Conservation (phyloP, 2,888 invertebrate species). For the Cosmorhoe ocellata region DNA sequence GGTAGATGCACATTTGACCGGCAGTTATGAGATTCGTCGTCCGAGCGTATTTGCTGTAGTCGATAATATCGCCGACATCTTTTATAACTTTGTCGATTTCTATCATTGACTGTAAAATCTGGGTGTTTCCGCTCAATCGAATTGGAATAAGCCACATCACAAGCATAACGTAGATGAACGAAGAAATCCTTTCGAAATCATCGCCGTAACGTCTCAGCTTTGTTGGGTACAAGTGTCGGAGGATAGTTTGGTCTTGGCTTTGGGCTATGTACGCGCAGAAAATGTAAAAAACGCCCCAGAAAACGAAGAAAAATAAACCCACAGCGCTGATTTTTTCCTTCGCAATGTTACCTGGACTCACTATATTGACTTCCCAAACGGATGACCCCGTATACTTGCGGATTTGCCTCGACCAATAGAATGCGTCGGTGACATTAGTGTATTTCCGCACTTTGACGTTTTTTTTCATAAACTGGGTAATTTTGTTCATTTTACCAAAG, state of each 20-base stretch:
- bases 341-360: conserved; percentile 26
- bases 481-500: conserved; percentile 13
- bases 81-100: conserved; percentile 51
- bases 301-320: conserved; percentile 43
- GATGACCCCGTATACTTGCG: conserved; percentile 49
- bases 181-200: conserved; percentile 49
- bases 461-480: conserved; percentile 27
- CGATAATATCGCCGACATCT: conserved; percentile 45
- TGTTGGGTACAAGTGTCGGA: conserved; percentile 57
- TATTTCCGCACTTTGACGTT: conserved; percentile 36
- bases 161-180: conserved; percentile 44
- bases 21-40: conserved; percentile 37
- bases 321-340: conserved; percentile 38
- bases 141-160: conserved; percentile 56
- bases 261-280: conserved; percentile 50
- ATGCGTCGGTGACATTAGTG: conserved; percentile 50
- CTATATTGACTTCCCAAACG: conserved; percentile 34
- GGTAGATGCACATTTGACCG: conserved; percentile 40
- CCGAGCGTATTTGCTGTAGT: conserved; percentile 44
- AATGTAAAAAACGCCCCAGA: conserved; percentile 47
- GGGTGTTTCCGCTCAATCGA: conserved; percentile 39
- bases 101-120: conserved; percentile 42
- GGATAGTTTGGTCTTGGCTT: conserved; percentile 51
- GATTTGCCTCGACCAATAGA: conserved; percentile 38
- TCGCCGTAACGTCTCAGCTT: conserved; percentile 62